These are phyloP conservation scores for Drosophila busckii DNA, from an alignment of 1,140 invertebrate genomes.

Conservation along the genomic window DNA sequence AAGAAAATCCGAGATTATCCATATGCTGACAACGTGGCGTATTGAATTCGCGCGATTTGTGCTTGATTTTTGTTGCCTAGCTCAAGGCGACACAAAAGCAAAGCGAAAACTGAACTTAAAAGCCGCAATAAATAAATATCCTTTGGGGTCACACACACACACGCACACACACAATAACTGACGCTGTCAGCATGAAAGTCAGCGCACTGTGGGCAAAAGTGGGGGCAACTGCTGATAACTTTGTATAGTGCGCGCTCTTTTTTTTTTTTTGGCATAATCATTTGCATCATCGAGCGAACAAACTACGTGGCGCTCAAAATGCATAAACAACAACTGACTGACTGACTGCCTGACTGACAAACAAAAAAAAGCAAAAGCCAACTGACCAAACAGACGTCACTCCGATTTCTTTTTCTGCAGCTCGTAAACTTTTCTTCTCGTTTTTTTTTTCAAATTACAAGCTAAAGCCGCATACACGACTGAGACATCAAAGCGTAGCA, in stretches of 20 bases:
- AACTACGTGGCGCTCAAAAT: slow-evolving; percentile 61
- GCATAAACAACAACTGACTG: slow-evolving; percentile 56
- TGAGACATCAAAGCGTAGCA: neutral
- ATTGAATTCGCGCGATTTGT: too few species aligned
- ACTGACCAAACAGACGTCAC: slow-evolving; percentile 14
- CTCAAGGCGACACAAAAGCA: slow-evolving; percentile 13
- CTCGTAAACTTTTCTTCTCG: too few species aligned
- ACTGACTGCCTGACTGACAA: slow-evolving; percentile 16
- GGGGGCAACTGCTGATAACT: too few species aligned
- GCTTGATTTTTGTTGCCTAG: slow-evolving; percentile 20
- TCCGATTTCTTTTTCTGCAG: too few species aligned
- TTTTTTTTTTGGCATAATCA: slow-evolving; percentile 32
- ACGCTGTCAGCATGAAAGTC: too few species aligned
- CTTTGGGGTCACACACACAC: slow-evolving; percentile 42
- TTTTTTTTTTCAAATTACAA: too few species aligned
- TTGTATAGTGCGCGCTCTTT: neutral
- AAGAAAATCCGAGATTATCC: too few species aligned
- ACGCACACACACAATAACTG: slow-evolving; percentile 30
- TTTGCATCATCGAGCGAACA: slow-evolving; percentile 70
- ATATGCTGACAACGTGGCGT: too few species aligned
- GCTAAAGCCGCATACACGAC: neutral
- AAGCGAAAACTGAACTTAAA: slow-evolving; percentile 37
- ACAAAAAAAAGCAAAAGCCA: slow-evolving; percentile 22
- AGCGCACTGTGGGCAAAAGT: too few species aligned
- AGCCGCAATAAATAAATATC: slow-evolving; percentile 75